Conservation (phyloP, 2,113 vertebrate genomes). For the Saccopteryx bilineata region DNA sequence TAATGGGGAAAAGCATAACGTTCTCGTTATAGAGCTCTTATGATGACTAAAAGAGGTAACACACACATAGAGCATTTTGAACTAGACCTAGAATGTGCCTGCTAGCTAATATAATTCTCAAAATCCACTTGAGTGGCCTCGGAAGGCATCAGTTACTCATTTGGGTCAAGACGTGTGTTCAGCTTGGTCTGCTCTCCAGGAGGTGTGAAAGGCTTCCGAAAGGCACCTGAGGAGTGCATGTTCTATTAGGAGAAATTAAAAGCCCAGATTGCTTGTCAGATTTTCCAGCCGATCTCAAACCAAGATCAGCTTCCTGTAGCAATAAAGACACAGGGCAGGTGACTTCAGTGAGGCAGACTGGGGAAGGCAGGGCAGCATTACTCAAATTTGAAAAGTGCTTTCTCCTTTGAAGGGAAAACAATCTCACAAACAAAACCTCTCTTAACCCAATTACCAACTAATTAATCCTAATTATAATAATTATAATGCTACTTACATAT, state of each 20-base stretch:
- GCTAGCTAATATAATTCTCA: not conserved
- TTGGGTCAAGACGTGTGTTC: not conserved
- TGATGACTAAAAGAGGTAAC: not conserved
- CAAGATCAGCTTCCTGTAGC: not conserved
- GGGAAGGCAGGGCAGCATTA: not conserved
- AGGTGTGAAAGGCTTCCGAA: not conserved
- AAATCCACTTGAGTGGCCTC: not conserved
- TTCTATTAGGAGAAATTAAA: constrained; percentile 8
- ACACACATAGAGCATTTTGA: not conserved
- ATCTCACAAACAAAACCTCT: not conserved
- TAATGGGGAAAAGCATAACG: not conserved
- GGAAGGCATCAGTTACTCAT: not conserved
- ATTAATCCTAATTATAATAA: constrained; percentile 16
- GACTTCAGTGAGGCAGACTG: not conserved
- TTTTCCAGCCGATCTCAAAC: not conserved
- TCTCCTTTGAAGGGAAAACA: not conserved
- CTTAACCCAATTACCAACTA: not conserved
- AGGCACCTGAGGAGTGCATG: not conserved
- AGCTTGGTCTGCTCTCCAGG: not conserved
- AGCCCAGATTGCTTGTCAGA: not conserved
- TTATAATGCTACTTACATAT: constrained; percentile 4
- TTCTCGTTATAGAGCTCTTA: not conserved
- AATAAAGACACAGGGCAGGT: not conserved
- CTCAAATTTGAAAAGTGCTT: constrained; percentile 17
- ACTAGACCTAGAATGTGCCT: not conserved